Percentiles rank a stretch among this genome's conserved stretches.
phyloP scores from a whole-genome alignment of 2,797 vertebrate species.

The Neomorphus geoffroyi region DNA sequence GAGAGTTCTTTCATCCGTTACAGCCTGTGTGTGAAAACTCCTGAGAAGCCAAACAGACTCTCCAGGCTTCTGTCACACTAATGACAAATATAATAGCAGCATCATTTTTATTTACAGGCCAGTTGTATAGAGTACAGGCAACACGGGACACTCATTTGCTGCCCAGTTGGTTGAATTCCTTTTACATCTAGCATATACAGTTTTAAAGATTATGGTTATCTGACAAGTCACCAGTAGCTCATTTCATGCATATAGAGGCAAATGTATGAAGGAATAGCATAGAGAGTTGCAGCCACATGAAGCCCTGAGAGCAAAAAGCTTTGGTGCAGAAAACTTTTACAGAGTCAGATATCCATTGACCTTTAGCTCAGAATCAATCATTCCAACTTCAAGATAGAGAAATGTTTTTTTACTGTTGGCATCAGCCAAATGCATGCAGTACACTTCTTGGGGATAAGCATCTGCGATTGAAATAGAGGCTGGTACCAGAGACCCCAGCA shows the following conservation, averaged over 20 bases:
- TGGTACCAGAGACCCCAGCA: not conserved
- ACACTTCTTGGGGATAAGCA: not conserved
- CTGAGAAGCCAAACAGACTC: not conserved
- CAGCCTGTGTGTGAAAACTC: not conserved
- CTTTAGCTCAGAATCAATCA: not conserved
- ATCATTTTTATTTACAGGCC: not conserved
- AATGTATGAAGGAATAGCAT: not conserved
- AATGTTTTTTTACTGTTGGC: not conserved
- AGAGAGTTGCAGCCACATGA: not conserved
- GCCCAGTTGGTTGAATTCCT: not conserved
- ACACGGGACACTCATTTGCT: not conserved
- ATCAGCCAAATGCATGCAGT: not conserved
- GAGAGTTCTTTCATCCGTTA: not conserved
- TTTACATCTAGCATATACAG: not conserved
- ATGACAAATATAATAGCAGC: not conserved
- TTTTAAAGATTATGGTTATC: not conserved
- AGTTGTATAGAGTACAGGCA: not conserved
- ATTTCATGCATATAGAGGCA: not conserved
- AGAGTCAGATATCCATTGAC: not conserved
- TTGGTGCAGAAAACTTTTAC: not conserved
- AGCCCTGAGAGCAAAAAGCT: not conserved
- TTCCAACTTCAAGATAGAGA: not conserved
- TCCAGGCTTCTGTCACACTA: not conserved
- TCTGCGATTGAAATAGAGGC: not conserved
- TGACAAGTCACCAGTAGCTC: not conserved